phyloP scores from a whole-genome alignment of 2,888 invertebrate species.

The Heliconius ethilla region DNA sequence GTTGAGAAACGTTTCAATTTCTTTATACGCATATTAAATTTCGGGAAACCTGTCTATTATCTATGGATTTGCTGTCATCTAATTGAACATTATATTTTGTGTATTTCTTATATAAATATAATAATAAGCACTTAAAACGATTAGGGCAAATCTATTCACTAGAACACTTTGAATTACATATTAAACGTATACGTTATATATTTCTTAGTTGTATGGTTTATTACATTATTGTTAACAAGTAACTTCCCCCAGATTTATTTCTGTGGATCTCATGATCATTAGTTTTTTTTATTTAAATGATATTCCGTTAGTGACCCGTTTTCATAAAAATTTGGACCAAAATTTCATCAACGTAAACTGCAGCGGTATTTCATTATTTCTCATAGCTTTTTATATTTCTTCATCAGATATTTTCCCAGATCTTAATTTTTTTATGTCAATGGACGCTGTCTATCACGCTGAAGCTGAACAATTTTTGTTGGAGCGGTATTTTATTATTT shows the following conservation, averaged over 20 bases:
- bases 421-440: too few relatives aligned
- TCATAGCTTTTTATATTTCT: too few relatives aligned
- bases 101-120: conserved; percentile 5
- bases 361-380: too few relatives aligned
- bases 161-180: background rate
- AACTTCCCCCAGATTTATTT: background rate
- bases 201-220: background rate
- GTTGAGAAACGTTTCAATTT: conserved; percentile 36
- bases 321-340: background rate
- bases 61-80: conserved; percentile 24
- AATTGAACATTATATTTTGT: background rate
- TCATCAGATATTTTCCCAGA: too few relatives aligned
- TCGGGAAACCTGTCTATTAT: conserved; percentile 31
- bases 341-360: background rate
- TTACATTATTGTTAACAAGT: background rate
- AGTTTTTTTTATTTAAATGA: too few relatives aligned
- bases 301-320: too few relatives aligned
- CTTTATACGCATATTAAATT: conserved; percentile 39
- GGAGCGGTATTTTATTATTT: too few relatives aligned
- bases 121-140: too few relatives aligned
- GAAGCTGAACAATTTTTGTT: too few relatives aligned
- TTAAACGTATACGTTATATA: background rate
- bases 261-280: background rate
- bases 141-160: background rate
- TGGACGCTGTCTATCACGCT: too few relatives aligned